These are phyloP conservation scores for Sitta carolinensis DNA, from an alignment of 2,797 vertebrate species.

Conservation along the genomic window DNA sequence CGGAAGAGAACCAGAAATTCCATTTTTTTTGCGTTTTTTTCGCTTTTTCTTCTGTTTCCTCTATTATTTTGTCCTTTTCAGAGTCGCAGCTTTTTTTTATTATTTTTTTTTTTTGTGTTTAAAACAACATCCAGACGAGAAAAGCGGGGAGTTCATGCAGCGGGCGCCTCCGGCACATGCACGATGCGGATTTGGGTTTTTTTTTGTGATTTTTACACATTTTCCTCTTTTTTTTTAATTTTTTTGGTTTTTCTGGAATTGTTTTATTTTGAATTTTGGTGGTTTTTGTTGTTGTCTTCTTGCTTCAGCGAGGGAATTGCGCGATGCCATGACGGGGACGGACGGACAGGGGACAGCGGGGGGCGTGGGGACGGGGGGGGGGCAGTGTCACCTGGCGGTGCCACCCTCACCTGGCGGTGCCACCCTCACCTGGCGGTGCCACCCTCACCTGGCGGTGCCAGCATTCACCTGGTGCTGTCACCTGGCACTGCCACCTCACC, in stretches of 20 bases:
- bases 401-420: neutral
- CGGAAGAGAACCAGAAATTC: neutral
- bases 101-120: neutral
- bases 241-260: too few relatives aligned
- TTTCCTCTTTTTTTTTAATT: neutral
- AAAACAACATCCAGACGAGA: constrained; percentile 68
- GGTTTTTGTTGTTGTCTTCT: neutral
- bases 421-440: too few relatives aligned
- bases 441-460: too few relatives aligned
- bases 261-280: neutral
- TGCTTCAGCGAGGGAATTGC: neutral
- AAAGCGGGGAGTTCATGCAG: constrained; percentile 86
- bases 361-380: neutral
- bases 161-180: constrained; percentile 83
- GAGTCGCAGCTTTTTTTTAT: neutral
- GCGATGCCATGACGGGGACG: neutral
- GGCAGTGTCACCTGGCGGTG: neutral
- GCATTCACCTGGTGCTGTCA: too few relatives aligned
- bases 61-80: neutral
- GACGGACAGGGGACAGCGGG: neutral
- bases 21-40: neutral
- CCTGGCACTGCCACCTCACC: too few relatives aligned
- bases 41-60: neutral
- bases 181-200: constrained; percentile 67
- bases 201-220: neutral